These are phyloP conservation scores for Dascillus cervinus DNA, from an alignment of 2,888 invertebrate genomes.

Conservation along the genomic window DNA sequence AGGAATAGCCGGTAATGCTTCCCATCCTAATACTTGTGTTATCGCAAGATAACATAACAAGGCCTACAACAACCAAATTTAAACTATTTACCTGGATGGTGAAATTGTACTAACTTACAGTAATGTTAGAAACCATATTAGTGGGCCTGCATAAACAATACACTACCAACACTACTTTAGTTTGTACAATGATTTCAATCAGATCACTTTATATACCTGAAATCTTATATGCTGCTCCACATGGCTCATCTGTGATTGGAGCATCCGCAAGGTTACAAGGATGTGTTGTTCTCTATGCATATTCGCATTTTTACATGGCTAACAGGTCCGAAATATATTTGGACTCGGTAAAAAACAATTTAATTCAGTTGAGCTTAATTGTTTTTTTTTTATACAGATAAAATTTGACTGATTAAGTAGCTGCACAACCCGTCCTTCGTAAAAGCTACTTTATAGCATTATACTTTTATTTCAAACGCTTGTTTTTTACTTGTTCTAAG, in stretches of 20 bases:
- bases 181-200: constrained; percentile 4
- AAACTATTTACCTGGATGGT: constrained; percentile 2
- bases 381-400: constrained; percentile 3
- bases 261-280: constrained; percentile 16
- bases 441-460: no score
- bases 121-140: constrained; percentile 7
- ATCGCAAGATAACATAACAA: constrained; percentile 3
- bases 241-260: constrained; percentile 13
- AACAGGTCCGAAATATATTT: no score
- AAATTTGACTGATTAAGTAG: constrained; percentile 1
- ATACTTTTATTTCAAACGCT: no score
- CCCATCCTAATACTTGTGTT: constrained; percentile 23
- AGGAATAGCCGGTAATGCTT: constrained; percentile 30
- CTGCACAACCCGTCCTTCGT: no score
- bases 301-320: constrained; percentile 6
- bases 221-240: constrained; percentile 10
- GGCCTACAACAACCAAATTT: constrained; percentile 6
- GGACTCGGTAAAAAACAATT: no score
- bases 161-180: constrained; percentile 8
- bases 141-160: constrained; percentile 8
- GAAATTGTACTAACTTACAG: constrained; percentile 2
- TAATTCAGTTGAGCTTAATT: no score
- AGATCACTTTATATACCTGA: constrained; percentile 14
- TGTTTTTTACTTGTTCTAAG: no score
- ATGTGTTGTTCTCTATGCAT: constrained; percentile 7